Evolutionary conservation across 2,113 vertebrate species (phyloP).

Genomic region (Indri indri): DNA sequence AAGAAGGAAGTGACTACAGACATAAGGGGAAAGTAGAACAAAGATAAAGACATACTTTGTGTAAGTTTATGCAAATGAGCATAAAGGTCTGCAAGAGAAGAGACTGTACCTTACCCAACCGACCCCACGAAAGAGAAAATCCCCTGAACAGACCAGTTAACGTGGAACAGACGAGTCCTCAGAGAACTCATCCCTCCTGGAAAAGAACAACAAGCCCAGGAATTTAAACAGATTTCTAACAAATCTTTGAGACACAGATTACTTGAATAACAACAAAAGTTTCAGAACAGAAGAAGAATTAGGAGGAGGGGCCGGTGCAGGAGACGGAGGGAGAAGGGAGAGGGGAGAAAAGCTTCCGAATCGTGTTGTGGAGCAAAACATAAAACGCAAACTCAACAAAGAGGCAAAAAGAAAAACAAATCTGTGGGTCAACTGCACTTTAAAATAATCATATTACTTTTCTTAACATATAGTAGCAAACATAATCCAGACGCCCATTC

Average conservation of each 20-base stretch:
- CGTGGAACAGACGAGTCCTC: neutral
- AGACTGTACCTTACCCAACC: accelerated
- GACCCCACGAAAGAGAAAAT: neutral
- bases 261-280: neutral
- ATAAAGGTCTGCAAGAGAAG: neutral
- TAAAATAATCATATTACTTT: neutral
- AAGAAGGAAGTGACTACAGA: neutral
- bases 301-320: neutral
- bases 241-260: neutral
- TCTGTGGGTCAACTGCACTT: neutral
- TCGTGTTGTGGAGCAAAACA: neutral
- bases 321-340: neutral
- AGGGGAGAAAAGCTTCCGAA: neutral
- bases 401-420: neutral
- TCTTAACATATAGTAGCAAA: no score
- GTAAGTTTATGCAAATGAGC: neutral
- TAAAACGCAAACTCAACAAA: neutral
- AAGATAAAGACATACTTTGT: no score
- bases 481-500: neutral
- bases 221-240: neutral
- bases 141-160: no score
- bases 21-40: accelerated
- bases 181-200: neutral
- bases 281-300: neutral
- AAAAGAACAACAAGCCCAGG: neutral